These are phyloP conservation scores for Oxycera nigricornis DNA, from an alignment of 2,888 invertebrate genomes.

Conservation along the genomic window DNA sequence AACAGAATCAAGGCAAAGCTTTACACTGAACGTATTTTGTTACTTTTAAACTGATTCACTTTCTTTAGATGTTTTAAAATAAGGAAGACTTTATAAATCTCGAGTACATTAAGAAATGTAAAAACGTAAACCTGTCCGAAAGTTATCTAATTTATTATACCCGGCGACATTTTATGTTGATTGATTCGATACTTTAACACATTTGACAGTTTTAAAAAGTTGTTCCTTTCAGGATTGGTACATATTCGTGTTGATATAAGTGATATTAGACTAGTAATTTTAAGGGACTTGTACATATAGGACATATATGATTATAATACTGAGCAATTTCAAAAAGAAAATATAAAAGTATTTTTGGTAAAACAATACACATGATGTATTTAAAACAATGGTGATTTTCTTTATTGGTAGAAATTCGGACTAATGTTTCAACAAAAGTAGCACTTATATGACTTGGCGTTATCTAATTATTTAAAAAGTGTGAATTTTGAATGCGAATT, in stretches of 20 bases:
- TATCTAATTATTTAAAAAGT: no score
- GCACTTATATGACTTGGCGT: no score
- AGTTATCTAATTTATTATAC: background rate
- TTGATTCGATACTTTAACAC: background rate
- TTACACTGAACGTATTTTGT: conserved; percentile 9
- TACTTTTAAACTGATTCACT: conserved; percentile 2
- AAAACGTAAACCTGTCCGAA: background rate
- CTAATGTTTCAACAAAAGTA: no score
- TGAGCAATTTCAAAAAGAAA: no score
- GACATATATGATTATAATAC: background rate
- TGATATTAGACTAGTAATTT: conserved; percentile 11
- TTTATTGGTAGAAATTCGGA: no score
- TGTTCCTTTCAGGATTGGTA: background rate
- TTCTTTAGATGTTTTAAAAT: background rate
- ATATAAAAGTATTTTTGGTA: no score
- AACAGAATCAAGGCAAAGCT: background rate
- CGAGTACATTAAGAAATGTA: conserved; percentile 5
- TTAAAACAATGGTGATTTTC: no score
- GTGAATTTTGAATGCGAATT: no score
- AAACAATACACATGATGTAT: no score
- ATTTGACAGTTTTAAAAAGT: background rate
- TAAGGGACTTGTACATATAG: conserved; percentile 21
- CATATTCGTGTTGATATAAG: conserved; percentile 9
- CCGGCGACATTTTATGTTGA: background rate
- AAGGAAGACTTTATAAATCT: background rate